Percentiles rank a stretch among this genome's conserved stretches.
These are phyloP conservation scores for Tanytarsus gracilentus DNA, from an alignment of 2,888 invertebrate species.

Conservation along the genomic window DNA sequence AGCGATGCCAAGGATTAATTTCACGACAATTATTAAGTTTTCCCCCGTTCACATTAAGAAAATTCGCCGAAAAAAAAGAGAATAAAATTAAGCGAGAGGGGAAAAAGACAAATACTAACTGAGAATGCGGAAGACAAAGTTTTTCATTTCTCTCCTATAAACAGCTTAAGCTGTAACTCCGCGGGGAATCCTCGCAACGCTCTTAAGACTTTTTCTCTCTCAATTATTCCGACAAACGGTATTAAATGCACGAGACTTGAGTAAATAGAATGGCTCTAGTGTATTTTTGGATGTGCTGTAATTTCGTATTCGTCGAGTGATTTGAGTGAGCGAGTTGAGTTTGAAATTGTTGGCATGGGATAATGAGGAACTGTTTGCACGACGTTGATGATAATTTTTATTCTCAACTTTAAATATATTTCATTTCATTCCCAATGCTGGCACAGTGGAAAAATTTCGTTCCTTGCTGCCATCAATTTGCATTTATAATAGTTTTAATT, in stretches of 20 bases:
- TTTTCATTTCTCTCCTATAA: neutral
- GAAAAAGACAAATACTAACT: constrained; percentile 6
- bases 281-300: neutral
- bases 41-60: neutral
- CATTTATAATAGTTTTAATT: neutral
- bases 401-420: too few relatives aligned
- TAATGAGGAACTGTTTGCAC: neutral
- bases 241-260: constrained; percentile 20
- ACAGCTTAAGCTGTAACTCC: constrained; percentile 20
- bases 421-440: too few relatives aligned
- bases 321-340: neutral
- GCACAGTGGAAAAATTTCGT: neutral
- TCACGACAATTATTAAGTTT: constrained; percentile 2
- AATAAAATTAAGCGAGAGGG: too few relatives aligned
- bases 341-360: constrained; percentile 7
- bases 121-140: constrained; percentile 6
- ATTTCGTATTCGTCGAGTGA: constrained; percentile 15
- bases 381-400: neutral
- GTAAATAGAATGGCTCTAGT: constrained; percentile 16
- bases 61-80: neutral
- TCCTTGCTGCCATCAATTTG: neutral
- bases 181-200: neutral
- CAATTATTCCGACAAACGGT: constrained; percentile 13
- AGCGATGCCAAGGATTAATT: too few relatives aligned
- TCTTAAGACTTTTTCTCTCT: neutral